Evolutionary conservation across 2,113 vertebrate genomes (phyloP).

Genomic region (Notothenia rossii): DNA sequence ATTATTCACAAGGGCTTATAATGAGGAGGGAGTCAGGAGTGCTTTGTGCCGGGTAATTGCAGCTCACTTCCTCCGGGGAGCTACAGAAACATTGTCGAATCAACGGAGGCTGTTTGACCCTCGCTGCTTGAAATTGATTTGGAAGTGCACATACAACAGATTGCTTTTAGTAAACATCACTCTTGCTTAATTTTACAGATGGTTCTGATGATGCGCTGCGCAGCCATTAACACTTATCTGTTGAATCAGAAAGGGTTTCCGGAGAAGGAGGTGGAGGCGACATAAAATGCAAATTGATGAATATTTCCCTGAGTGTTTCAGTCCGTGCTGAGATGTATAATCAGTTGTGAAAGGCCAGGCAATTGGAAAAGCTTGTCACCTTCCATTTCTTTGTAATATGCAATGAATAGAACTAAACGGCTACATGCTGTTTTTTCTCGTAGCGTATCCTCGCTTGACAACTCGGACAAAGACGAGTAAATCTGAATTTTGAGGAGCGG

Average conservation of each 20-base stretch:
- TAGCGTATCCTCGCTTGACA: conserved; percentile 13
- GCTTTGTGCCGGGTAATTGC: conserved; percentile 80
- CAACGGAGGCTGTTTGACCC: conserved; percentile 63
- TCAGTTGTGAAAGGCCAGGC: conserved; percentile 52
- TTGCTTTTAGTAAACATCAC: conserved; percentile 72
- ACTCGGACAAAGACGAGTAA: conserved; percentile 9
- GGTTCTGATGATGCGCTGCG: conserved; percentile 46
- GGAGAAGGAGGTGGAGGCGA: conserved; percentile 23
- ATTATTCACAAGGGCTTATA: conserved; percentile 83
- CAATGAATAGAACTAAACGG: conserved; percentile 45
- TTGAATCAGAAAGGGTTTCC: conserved; percentile 35
- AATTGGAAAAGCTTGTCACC: conserved; percentile 57
- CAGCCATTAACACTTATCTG: conserved; percentile 57
- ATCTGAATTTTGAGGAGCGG: conserved; percentile 4
- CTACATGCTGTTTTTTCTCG: conserved; percentile 35
- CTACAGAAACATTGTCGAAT: conserved; percentile 67
- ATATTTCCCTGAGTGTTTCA: conserved; percentile 55
- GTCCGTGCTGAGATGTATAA: conserved; percentile 31
- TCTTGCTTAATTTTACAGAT: conserved; percentile 64
- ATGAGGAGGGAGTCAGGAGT: conserved; percentile 80
- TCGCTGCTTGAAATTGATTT: conserved; percentile 76
- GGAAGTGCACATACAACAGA: conserved; percentile 71
- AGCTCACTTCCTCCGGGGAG: conserved; percentile 61
- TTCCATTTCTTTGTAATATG: conserved; percentile 49
- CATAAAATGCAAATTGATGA: conserved; percentile 50